phyloP scores from a whole-genome alignment of 2,113 vertebrate species.

The Ahaetulla prasina region DNA sequence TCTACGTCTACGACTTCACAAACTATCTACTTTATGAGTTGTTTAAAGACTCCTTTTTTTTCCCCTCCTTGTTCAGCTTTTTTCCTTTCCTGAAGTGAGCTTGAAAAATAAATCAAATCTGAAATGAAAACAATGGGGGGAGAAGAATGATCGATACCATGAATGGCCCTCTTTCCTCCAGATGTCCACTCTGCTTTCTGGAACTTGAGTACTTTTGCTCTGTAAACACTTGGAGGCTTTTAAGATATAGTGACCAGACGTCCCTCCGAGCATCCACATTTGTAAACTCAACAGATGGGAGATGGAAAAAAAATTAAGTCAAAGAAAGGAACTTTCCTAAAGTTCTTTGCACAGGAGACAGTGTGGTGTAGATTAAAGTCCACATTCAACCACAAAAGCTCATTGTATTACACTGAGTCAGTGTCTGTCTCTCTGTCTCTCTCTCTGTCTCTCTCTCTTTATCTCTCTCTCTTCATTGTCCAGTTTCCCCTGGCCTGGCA shows the following conservation, averaged over 20 bases:
- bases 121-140: background rate
- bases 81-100: background rate
- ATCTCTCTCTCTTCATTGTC: too few species aligned
- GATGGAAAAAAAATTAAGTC: background rate
- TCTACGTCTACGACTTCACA: background rate
- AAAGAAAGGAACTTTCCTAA: background rate
- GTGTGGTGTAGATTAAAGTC: background rate
- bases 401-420: background rate
- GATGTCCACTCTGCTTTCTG: background rate
- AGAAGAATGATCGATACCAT: background rate
- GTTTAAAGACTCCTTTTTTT: background rate
- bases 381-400: background rate
- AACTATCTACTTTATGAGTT: background rate
- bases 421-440: background rate
- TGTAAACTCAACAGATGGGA: background rate
- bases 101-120: slow-evolving; percentile 19
- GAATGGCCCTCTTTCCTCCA: background rate
- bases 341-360: background rate
- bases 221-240: slow-evolving; percentile 4
- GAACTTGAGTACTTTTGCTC: background rate
- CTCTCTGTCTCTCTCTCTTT: too few species aligned
- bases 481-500: too few species aligned
- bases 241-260: too few species aligned
- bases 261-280: too few species aligned
- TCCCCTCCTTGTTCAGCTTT: background rate